Evolutionary conservation across 2,888 invertebrate species (phyloP), one percentile per base, ranked within the genome.

Genomic region (Synanthedon myopaeformis): DNA sequence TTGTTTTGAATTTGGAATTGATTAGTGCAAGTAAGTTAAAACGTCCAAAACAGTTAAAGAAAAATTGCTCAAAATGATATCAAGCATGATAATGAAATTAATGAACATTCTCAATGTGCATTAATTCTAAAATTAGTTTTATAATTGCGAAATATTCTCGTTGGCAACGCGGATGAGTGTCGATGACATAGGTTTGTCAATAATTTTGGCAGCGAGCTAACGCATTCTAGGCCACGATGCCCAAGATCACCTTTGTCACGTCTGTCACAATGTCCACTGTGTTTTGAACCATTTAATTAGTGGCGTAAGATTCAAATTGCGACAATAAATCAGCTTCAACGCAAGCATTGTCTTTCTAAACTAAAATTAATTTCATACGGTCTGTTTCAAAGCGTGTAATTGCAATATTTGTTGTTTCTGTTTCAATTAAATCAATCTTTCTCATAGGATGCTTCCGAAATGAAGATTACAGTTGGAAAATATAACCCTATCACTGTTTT

Each of bases 171-270:
- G 61, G 64, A 61, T 61, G 66, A 64, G 59, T 59, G 57, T 67
- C 76, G 80, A 75, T 82, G 82, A 82, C 82, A 80, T 70, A 76
- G 77, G 66, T 74, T 74, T 76, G 82, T 79, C 82, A 78, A 82
- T 82, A 80, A 83, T 82, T 67, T 87, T 86, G 86, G 86, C 85
- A 85, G 72, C 76, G 66, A 58, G 67, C 59, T 58, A 60, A 56
- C 73, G 75, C 80, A 85, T 86, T 85, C 86, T 87, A 71, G 86
- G 86, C 77, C 85, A 79, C 66, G 63, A 68, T 61, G 69, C 66
- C 72, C 73, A 74, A 75, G 74, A 77, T 67, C 76, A 74, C 28
- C 41, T 41, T 49, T 51, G 51, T 28, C 23, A 35, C 51, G 17
- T 45, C n/a, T 45, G 45, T 13, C 45, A 45, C 45, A 13, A 6